A percentile compares a stretch with the other conserved stretches of the same genome.
Evolutionary conservation across 2,113 vertebrate species (phyloP).

Genomic region (Hydrochoerus hydrochaeris): DNA sequence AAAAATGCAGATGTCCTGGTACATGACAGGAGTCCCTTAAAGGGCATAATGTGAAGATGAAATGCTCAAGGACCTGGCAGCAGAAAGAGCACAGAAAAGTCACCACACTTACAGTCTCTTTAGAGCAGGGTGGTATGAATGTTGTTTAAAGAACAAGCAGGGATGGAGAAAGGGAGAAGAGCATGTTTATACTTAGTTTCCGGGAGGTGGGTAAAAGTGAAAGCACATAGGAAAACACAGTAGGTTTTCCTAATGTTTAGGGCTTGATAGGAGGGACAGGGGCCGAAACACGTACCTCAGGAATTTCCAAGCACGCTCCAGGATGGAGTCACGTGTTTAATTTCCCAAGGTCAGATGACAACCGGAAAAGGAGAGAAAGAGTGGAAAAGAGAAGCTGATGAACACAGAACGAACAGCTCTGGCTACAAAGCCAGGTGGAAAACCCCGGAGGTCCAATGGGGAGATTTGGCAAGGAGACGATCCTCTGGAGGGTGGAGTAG

Average conservation of each 20-base stretch:
- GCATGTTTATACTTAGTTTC: not conserved
- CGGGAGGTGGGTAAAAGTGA: not conserved
- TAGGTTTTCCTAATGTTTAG: not conserved
- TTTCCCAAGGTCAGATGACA: not conserved
- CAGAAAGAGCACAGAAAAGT: not conserved
- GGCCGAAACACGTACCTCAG: not conserved
- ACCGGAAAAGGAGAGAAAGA: not conserved
- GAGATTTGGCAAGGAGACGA: not conserved
- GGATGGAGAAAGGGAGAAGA: not conserved
- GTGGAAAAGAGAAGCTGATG: not conserved
- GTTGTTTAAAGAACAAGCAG: not conserved
- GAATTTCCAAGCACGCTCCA: not conserved
- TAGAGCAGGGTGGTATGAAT: not conserved
- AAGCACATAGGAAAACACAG: not conserved
- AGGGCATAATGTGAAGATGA: not conserved
- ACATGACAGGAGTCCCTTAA: not conserved
- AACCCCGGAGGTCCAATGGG: not conserved
- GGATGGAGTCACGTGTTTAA: not conserved
- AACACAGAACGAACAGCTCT: rapidly evolving
- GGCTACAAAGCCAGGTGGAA: not conserved
- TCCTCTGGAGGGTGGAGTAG: not conserved
- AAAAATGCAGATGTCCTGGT: not conserved
- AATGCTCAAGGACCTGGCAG: not conserved
- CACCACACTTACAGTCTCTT: not conserved
- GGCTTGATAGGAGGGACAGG: not conserved